These are phyloP conservation scores for Crypturellus tataupa DNA, from an alignment of 2,797 vertebrate species.

Conservation along the genomic window DNA sequence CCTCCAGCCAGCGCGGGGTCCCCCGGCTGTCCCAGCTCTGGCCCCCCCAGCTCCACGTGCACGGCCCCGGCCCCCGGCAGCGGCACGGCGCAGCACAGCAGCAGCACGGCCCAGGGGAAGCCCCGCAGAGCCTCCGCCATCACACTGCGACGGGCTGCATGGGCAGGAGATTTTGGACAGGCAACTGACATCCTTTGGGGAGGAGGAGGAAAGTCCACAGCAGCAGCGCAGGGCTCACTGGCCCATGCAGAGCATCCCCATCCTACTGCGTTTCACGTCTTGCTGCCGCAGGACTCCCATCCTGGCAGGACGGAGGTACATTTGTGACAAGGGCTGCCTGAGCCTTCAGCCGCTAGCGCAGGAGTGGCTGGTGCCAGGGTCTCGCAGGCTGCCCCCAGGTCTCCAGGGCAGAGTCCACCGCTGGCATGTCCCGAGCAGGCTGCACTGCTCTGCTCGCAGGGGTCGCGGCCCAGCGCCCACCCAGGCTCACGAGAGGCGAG, in stretches of 20 bases:
- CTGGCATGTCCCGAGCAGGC: slow-evolving; percentile 48
- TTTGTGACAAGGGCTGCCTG: rapidly evolving
- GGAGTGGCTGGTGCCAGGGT: background rate
- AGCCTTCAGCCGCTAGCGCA: rapidly evolving
- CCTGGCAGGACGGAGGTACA: background rate
- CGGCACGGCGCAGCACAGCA: slow-evolving; percentile 73
- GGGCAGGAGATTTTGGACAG: background rate
- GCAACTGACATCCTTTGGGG: slow-evolving; percentile 15
- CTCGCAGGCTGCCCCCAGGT: background rate
- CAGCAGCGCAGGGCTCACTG: background rate
- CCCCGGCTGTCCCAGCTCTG: slow-evolving; percentile 12
- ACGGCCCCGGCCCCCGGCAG: slow-evolving; percentile 58
- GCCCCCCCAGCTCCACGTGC: background rate
- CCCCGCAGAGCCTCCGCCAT: slow-evolving; percentile 56
- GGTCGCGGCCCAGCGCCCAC: background rate
- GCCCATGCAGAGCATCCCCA: background rate
- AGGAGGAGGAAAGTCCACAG: background rate
- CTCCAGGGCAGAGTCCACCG: background rate
- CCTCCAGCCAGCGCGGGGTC: slow-evolving; percentile 82
- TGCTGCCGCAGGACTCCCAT: background rate
- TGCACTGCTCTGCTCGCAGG: background rate
- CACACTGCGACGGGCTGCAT: slow-evolving; percentile 44
- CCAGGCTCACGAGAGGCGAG: background rate
- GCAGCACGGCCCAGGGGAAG: slow-evolving; percentile 62
- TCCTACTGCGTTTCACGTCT: background rate